These are phyloP conservation scores for Drosophila anomelani DNA, from an alignment of 2,888 invertebrate genomes.

Conservation along the genomic window DNA sequence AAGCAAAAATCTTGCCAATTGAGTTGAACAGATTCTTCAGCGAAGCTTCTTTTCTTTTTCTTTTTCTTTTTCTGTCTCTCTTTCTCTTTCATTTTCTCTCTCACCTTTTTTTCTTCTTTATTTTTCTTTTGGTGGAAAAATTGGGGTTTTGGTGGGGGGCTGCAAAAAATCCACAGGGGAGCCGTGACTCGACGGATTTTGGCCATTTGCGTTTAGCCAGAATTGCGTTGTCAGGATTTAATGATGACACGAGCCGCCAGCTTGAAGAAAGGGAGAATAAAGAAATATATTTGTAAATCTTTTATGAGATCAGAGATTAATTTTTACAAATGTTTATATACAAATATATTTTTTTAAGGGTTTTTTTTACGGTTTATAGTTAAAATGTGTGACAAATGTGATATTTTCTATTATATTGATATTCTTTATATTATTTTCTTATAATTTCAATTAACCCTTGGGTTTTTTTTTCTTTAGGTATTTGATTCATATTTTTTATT, in stretches of 20 bases:
- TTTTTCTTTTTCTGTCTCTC: not conserved
- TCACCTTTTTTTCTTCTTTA: no score
- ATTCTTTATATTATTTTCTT: not conserved
- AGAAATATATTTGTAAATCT: slow-evolving; percentile 3
- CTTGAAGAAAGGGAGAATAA: slow-evolving; percentile 33
- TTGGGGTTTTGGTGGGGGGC: not conserved
- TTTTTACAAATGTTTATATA: not conserved
- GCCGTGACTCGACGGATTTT: slow-evolving; percentile 25
- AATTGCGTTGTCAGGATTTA: slow-evolving; percentile 73
- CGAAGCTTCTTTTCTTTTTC: slow-evolving; percentile 8
- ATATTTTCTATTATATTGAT: slow-evolving; percentile 8
- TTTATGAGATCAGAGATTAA: slow-evolving; percentile 9
- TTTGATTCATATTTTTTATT: not conserved
- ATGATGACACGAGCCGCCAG: slow-evolving; percentile 57
- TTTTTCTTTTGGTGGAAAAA: not conserved
- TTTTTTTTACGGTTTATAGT: not conserved
- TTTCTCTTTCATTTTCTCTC: not conserved
- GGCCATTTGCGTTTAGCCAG: slow-evolving; percentile 60
- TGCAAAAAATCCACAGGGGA: slow-evolving; percentile 10
- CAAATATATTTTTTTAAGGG: not conserved
- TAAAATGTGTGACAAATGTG: not conserved
- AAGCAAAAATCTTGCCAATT: slow-evolving; percentile 66
- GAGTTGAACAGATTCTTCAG: slow-evolving; percentile 36
- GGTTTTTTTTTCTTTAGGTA: not conserved
- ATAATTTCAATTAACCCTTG: no score